These are phyloP conservation scores for Terrapene triunguis DNA, from an alignment of 2,113 vertebrate species.

Conservation along the genomic window DNA sequence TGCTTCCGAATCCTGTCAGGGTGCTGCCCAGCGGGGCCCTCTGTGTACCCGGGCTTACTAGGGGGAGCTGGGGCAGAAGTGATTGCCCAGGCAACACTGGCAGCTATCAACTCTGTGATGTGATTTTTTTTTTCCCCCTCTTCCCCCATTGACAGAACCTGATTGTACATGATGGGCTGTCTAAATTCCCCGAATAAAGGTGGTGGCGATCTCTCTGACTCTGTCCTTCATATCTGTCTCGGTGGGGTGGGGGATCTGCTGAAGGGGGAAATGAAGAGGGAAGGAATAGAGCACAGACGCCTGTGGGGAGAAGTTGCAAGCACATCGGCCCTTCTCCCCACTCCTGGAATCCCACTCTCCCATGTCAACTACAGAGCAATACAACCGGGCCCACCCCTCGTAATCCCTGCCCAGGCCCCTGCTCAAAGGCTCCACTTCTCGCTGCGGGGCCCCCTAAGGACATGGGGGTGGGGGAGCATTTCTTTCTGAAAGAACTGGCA, in stretches of 20 bases:
- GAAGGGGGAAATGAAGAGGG: not conserved
- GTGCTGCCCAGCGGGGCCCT: not conserved
- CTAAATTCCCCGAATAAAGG: not conserved
- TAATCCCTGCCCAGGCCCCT: not conserved
- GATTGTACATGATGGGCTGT: not conserved
- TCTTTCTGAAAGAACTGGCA: not conserved
- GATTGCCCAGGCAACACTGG: not conserved
- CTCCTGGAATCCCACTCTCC: not conserved
- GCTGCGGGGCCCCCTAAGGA: not conserved
- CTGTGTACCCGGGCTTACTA: not conserved
- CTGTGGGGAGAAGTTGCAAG: too few species aligned
- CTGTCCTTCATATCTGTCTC: not conserved
- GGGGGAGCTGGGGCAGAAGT: not conserved
- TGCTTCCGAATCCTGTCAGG: not conserved
- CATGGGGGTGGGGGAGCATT: not conserved
- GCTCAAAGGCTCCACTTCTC: not conserved
- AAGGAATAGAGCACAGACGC: not conserved
- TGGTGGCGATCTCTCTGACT: not conserved
- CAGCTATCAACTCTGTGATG: not conserved
- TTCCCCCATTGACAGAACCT: not conserved
- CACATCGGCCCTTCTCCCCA: not conserved
- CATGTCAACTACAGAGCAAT: not conserved
- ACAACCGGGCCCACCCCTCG: not conserved
- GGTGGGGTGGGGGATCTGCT: not conserved
- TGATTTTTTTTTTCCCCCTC: not conserved